Evolutionary conservation across 2,113 vertebrate species (phyloP).

Genomic region (Gobius niger): DNA sequence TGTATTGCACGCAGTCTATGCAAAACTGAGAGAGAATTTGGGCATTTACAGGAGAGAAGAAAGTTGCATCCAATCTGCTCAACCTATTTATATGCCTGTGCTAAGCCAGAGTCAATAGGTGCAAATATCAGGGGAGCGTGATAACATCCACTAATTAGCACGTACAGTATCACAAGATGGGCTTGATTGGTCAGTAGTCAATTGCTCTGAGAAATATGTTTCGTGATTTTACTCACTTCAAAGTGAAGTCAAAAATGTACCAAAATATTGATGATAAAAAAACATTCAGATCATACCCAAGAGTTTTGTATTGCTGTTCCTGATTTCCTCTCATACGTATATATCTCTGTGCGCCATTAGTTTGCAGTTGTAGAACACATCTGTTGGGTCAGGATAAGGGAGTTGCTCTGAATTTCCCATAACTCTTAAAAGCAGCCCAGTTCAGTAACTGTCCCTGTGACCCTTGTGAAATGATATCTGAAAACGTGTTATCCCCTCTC

Average conservation of each 20-base stretch:
- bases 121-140: neutral
- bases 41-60: neutral
- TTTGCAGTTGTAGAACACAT: slow-evolving; percentile 7
- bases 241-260: neutral
- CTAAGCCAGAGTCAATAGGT: slow-evolving; percentile 9
- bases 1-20: neutral
- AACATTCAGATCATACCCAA: neutral
- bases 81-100: slow-evolving; percentile 3
- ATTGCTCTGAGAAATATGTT: slow-evolving; percentile 3
- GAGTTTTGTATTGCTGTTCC: neutral
- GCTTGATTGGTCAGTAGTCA: slow-evolving; percentile 7
- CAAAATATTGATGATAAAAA: neutral
- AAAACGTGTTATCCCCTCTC: slow-evolving; percentile 37
- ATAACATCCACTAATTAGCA: slow-evolving; percentile 15
- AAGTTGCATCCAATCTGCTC: slow-evolving; percentile 9
- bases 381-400: slow-evolving; percentile 26
- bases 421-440: slow-evolving; percentile 13
- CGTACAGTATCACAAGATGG: neutral
- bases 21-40: neutral
- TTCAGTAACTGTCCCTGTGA: slow-evolving; percentile 23
- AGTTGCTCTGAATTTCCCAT: slow-evolving; percentile 1
- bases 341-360: slow-evolving; percentile 1
- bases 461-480: slow-evolving; percentile 33
- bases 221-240: neutral
- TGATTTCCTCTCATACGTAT: neutral